Base-by-base conservation (phyloP, 2,797 vertebrate genomes). In the Schizopygopsis pylzovi region DNA sequence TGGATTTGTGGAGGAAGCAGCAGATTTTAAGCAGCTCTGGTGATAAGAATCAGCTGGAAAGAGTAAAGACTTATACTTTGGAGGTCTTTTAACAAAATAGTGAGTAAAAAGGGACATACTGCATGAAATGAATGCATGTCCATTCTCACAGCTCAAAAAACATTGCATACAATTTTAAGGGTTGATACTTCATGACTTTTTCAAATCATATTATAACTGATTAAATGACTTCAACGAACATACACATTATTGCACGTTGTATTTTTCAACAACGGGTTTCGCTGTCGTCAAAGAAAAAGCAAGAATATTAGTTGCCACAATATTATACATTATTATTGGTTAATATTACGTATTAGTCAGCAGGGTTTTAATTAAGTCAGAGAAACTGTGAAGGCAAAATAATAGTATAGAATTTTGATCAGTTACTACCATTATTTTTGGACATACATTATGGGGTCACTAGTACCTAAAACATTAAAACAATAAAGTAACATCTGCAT, bases 11-110 rank as follows among this genome's bases (percentile, higher is more conserved):
- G 80, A 87, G 78, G 76, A 83, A 82, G 41, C 70, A 63, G 79
- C 61, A 59, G 59, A 71, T 76, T 83, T 82, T 39, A 59, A 78
- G 85, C 77, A 85, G 81, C 71, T 87, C 72, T 52, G 71, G n/a
- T 85, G 59, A 82, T 61, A 82, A 83, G n/a, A 25, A 79, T 82
- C 71, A 84, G 25, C n/a, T 41, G 18, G 61, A 76, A 41, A 20
- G 54, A 70, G 43, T 89, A 85, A 89, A 90, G 76, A 89, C 82
- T 88, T 88, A 84, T 75, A 89, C 85, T 85, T 79, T 87, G n/a
- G 87, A 84, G 84, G 76, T 49, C 83, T 73, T 77, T 89, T 88
- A 45, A 87, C 88, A 85, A 88, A 88, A 86, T 81, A 49, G n/a
- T 33, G 65, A 70, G 83, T n/a, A 80, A 73, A 85, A 65, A 67